Evolutionary conservation across 2,797 vertebrate species (phyloP), one percentile per base, ranked within the genome.

Genomic region (Sciurus carolinensis): DNA sequence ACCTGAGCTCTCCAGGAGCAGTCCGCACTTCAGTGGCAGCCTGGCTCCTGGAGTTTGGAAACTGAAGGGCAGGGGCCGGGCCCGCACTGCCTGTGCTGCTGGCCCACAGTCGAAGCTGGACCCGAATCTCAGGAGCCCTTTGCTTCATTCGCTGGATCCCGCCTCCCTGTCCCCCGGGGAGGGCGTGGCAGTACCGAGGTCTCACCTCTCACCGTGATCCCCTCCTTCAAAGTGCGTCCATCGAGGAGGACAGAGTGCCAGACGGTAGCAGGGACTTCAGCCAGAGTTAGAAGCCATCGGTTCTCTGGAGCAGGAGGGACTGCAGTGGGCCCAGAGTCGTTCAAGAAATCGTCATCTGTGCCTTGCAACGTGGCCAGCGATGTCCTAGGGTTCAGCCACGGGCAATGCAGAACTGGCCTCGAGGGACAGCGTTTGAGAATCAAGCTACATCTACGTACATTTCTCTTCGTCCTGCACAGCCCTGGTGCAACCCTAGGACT

Each of bases 71-170:
- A 89, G 54, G 30, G 42, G 26, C 50, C 15, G 6, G 9, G n/a
- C 64, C 36, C 36, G 36, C 22, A 30, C 12, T 13, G 69, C 39
- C 66, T 76, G 72, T 76, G 62, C 80, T 66, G 8, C 12, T 36
- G 54, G 39, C 30, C 44, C 24, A 11, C 14, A 12, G 57, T 52
- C 59, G 50, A 89, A 73, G 84, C 33, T 86, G 33, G 52, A 52
- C 82, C 80, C 33, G 20, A 62, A 66, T 33, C 85, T 79, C 42
- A 44, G 67, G 71, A 92, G 57, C 67, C 81, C 50, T 54, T 77
- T 39, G 76, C 83, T 77, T 86, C 81, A 82, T 54, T 97, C 76
- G 5, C 71, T 33, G 26, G 69, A 94, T 69, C 7, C 47, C 59
- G 75, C 28, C 33, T 33, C 39, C 30, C 28, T 24, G 30, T 42